Percentiles rank a stretch among this genome's conserved stretches.
phyloP scores from a whole-genome alignment of 2,888 invertebrate genomes.

The Cerastoderma edule region DNA sequence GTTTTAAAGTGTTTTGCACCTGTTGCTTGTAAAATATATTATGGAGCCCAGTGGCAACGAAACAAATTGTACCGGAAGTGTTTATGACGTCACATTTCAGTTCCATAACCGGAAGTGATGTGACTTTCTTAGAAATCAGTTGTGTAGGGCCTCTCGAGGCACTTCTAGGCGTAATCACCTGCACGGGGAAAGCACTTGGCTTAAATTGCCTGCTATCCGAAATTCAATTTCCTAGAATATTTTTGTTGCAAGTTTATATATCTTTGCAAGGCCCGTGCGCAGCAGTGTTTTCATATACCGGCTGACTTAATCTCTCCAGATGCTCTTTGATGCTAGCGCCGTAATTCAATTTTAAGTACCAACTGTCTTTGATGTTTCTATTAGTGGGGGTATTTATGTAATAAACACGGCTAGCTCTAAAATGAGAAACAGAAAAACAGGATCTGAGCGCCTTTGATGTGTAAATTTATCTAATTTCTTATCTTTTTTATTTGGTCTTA shows the following conservation, averaged over 20 bases:
- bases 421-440: constrained; percentile 51
- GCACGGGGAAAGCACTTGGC: constrained; percentile 39
- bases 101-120: too few species aligned
- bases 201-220: constrained; percentile 40
- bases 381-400: constrained; percentile 47
- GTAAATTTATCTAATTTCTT: constrained; percentile 62
- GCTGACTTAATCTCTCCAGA: constrained; percentile 33
- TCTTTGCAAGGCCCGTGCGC: constrained; percentile 39
- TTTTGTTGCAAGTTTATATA: constrained; percentile 42
- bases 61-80: too few species aligned
- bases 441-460: constrained; percentile 61
- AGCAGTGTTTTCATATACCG: constrained; percentile 32
- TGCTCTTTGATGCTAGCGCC: constrained; percentile 53
- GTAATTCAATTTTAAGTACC: constrained; percentile 61
- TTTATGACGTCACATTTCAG: too few species aligned
- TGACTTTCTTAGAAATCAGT: too few species aligned
- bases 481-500: constrained; percentile 54
- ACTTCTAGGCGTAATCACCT: constrained; percentile 18
- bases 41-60: too few species aligned
- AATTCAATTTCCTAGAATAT: constrained; percentile 46
- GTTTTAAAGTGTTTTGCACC: too few species aligned
- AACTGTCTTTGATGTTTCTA: constrained; percentile 54
- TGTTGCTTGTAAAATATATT: too few species aligned
- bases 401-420: constrained; percentile 50
- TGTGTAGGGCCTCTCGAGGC: not conserved